A percentile compares a stretch with the other conserved stretches of the same genome.
phyloP scores from a whole-genome alignment of 2,113 vertebrate genomes.

The Pungitius pungitius region DNA sequence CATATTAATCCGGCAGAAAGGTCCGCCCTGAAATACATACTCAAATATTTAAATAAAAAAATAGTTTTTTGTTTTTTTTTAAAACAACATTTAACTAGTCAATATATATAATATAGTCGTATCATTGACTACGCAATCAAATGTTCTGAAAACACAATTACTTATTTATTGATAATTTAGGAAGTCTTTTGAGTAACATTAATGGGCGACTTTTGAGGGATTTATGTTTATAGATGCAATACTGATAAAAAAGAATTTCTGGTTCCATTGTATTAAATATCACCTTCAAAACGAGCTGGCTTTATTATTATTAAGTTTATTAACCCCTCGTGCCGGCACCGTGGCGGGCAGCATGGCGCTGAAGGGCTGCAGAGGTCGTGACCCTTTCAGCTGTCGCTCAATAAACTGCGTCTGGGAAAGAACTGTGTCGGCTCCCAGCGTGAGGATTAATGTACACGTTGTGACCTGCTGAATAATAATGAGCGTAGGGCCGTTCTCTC shows the following conservation, averaged over 20 bases:
- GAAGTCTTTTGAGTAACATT: too few relatives aligned
- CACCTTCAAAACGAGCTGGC: too few relatives aligned
- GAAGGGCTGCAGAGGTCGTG: slow-evolving; percentile 10
- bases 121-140: neutral
- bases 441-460: neutral
- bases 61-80: too few relatives aligned
- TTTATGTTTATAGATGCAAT: neutral
- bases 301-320: too few relatives aligned
- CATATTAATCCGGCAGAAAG: too few relatives aligned
- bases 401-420: slow-evolving; percentile 25
- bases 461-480: neutral
- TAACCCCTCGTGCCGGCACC: neutral
- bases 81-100: neutral
- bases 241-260: neutral
- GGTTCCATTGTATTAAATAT: neutral
- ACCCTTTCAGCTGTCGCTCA: slow-evolving; percentile 41
- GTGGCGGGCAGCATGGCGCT: neutral
- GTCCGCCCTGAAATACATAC: neutral
- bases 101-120: too few relatives aligned
- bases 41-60: neutral
- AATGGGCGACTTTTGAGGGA: neutral
- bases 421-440: slow-evolving; percentile 25
- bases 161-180: neutral
- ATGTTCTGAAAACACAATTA: neutral
- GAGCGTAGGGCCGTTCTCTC: neutral